These are phyloP conservation scores for Helostoma temminkii DNA, from an alignment of 2,797 vertebrate species.

Conservation along the genomic window DNA sequence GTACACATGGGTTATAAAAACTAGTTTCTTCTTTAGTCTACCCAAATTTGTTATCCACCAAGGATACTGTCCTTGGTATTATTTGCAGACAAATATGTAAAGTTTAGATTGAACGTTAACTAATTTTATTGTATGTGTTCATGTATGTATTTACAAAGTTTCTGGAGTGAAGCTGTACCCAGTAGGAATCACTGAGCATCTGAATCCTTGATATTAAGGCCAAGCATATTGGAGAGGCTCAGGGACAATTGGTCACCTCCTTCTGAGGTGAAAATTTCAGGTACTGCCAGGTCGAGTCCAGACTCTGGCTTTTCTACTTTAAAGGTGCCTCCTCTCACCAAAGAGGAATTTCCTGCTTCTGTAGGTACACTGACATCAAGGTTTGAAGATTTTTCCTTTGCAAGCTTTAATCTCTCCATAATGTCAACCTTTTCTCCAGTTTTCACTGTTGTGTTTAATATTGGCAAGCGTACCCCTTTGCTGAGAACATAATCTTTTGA, in stretches of 20 bases:
- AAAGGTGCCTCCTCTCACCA: slow-evolving; percentile 75
- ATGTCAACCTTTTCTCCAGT: slow-evolving; percentile 71
- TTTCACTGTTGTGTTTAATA: slow-evolving; percentile 46
- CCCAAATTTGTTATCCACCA: slow-evolving; percentile 17
- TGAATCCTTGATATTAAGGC: slow-evolving; percentile 60
- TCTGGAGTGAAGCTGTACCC: slow-evolving; percentile 8
- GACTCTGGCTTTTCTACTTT: slow-evolving; percentile 74
- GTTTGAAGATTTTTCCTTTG: slow-evolving; percentile 59
- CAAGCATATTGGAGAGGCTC: slow-evolving; percentile 83
- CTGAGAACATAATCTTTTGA: slow-evolving; percentile 67
- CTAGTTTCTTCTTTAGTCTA: slow-evolving; percentile 13
- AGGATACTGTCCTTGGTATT: slow-evolving; percentile 7
- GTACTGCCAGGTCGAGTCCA: slow-evolving; percentile 26
- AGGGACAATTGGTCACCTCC: slow-evolving; percentile 71
- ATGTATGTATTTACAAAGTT: slow-evolving; percentile 51
- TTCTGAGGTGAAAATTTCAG: slow-evolving; percentile 45
- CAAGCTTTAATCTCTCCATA: slow-evolving; percentile 75
- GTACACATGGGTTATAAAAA: slow-evolving; percentile 59
- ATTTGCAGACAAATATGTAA: slow-evolving; percentile 1
- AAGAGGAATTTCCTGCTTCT: slow-evolving; percentile 42
- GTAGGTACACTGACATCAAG: slow-evolving; percentile 25
- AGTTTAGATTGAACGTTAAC: slow-evolving; percentile 6
- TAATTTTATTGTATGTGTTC: not conserved
- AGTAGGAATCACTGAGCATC: slow-evolving; percentile 34
- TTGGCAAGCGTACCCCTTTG: slow-evolving; percentile 70